Evolutionary conservation across 2,113 vertebrate genomes (phyloP).

Genomic region (Eidolon helvum): DNA sequence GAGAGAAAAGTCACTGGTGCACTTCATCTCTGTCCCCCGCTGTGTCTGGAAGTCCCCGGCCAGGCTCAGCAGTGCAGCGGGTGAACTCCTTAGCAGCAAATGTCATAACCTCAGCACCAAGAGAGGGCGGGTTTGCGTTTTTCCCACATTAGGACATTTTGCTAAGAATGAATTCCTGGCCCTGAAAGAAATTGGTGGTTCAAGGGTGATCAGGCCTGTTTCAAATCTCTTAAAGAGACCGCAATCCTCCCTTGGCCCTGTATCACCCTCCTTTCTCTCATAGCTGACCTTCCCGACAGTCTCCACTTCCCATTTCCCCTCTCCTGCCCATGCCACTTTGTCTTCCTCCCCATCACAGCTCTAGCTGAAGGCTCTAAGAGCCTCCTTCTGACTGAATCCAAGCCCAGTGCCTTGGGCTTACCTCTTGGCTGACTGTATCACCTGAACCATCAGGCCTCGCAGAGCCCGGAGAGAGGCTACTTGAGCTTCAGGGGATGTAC

Average conservation of each 20-base stretch:
- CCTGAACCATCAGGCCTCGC: background rate
- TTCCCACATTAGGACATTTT: conserved; percentile 73
- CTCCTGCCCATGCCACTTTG: background rate
- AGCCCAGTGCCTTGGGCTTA: too few species aligned
- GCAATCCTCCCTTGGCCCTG: background rate
- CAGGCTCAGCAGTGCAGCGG: background rate
- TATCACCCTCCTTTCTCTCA: background rate
- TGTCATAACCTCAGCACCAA: conserved; percentile 61
- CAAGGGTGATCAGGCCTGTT: background rate
- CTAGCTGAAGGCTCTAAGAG: background rate
- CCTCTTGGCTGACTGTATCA: background rate
- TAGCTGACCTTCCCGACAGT: background rate
- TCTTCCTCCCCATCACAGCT: background rate
- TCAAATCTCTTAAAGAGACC: conserved; percentile 60
- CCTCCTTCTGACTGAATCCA: background rate
- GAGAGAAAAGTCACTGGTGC: background rate
- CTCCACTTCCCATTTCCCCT: background rate
- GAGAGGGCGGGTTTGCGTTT: conserved; percentile 21
- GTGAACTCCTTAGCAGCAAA: conserved; percentile 40
- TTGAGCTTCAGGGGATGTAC: background rate
- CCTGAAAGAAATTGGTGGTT: conserved; percentile 42
- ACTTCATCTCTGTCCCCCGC: background rate
- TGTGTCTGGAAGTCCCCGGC: background rate
- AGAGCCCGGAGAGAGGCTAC: background rate
- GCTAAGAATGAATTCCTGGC: conserved; percentile 53